Base-by-base conservation (phyloP, 1,140 invertebrate species). In the Sycophaga agraensis region DNA sequence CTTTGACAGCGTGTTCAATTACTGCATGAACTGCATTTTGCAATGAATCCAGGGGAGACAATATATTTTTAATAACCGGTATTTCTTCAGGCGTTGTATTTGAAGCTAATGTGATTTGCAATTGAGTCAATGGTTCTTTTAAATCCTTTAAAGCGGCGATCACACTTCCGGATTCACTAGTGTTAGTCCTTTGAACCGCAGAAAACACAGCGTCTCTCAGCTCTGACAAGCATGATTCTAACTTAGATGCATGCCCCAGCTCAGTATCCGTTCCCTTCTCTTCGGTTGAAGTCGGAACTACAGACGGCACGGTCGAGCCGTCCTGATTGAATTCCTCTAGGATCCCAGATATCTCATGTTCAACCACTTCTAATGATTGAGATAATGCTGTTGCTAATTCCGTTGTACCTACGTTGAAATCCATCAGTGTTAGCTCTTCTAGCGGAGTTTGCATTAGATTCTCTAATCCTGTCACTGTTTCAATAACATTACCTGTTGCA, bases 201-300 rank as follows among this genome's bases (percentile, higher is more conserved):
- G 70, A 71, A 1, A 74, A 75, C 7, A 78, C 64, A 31, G 61
- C 72, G 7, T 78, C 68, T 43, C 74, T 57, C 14, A 80, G 63
- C 42, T 78, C 70, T 21, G 64, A 31, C 19, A 79, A 57, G 43
- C 68, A 72, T 9, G 55, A 40, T 4, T 68, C 26, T 11, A 79
- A 58, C 40, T 70, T 62, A 0, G 68, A 67, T 0, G 57, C 35
- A 7, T 24, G 21, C n/a, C n/a, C n/a, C n/a, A n/a, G n/a, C n/a
- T n/a, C n/a, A n/a, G n/a, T n/a, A n/a, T n/a, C n/a, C n/a, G n/a
- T n/a, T n/a, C n/a, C n/a, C n/a, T n/a, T n/a, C n/a, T n/a, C n/a
- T n/a, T n/a, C n/a, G n/a, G n/a, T n/a, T n/a, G n/a, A n/a, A n/a
- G n/a, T n/a, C n/a, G n/a, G n/a, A n/a, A n/a, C n/a, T n/a, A n/a